Evolutionary conservation across 2,113 vertebrate species (phyloP), one percentile per base, ranked within the genome.

Genomic region (Cheirogaleus medius): DNA sequence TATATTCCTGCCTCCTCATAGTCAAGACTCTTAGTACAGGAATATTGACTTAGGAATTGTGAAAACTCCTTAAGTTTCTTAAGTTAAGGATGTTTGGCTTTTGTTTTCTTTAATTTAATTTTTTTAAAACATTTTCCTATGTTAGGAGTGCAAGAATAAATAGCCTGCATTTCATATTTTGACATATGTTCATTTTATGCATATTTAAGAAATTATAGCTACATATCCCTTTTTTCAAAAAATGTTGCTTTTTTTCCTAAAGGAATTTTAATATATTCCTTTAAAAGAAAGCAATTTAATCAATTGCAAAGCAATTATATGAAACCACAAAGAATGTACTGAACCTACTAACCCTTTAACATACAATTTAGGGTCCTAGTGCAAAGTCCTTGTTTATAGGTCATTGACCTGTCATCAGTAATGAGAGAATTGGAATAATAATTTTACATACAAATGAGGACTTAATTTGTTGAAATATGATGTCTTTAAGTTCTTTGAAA

Each of bases 1-100:
- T 98, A 86, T 98, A 99, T 98, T 98, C 97, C 93, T 98, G 97
- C 98, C 98, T 98, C 92, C 98, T 98, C 98, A 81, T 98, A 98
- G 98, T 99, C 97, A 97, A 98, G 96, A 96, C 98, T 98, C 96
- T 98, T 98, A 98, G 93, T 98, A 97, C 89, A 97, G 95, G 94
- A 98, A 98, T 97, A 90, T 95, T 98, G 97, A 98, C 97, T 98
- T 98, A 98, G 97, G 95, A 98, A 96, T 98, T 98, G 94, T 96
- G 80, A 90, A 91, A 97, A 96, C 95, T 97, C 96, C 97, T 96
- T 97, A 88, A 80, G 73, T 96, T 93, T 95, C 69, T 96, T 94
- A 90, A 86, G 86, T 94, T 97, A 97, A 98, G 92, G 95, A 97
- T 86, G 91, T 96, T 96, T 66, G 92, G 47, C 82, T 91, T 95